phyloP scores from a whole-genome alignment of 2,888 invertebrate species.

The Antitype chi region DNA sequence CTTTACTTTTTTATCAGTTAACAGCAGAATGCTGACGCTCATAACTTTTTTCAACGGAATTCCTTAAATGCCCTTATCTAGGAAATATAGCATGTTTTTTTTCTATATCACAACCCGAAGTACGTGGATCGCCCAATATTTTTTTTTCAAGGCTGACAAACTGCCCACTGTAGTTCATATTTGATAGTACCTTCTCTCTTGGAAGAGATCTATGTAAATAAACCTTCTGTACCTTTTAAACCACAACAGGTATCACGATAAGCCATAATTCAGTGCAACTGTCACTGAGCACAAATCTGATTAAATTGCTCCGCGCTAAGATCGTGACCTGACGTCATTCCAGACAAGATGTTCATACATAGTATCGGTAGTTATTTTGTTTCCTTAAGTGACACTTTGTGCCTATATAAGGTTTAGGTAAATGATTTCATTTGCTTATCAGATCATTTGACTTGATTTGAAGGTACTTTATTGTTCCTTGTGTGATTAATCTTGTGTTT shows the following conservation, averaged over 20 bases:
- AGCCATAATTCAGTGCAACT: constrained; percentile 76
- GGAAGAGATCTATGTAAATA: neutral
- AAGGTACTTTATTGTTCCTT: neutral
- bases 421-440: constrained; percentile 36
- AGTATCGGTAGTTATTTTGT: constrained; percentile 17
- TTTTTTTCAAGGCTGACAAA: neutral
- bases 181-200: neutral
- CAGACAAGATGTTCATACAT: constrained; percentile 47
- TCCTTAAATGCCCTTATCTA: neutral
- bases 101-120: too few species aligned
- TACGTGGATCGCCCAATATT: neutral
- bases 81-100: neutral
- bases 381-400: constrained; percentile 47
- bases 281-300: constrained; percentile 79
- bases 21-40: neutral
- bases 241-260: constrained; percentile 33
- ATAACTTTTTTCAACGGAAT: neutral
- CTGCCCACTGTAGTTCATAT: neutral
- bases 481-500: constrained; percentile 8
- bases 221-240: constrained; percentile 13
- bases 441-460: neutral
- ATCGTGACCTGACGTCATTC: constrained; percentile 85
- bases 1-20: neutral
- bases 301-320: constrained; percentile 78
- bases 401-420: constrained; percentile 22